Evolutionary conservation across 2,113 vertebrate genomes (phyloP), one percentile per base, ranked within the genome.

Genomic region (Pseudorectes ferrugineus): DNA sequence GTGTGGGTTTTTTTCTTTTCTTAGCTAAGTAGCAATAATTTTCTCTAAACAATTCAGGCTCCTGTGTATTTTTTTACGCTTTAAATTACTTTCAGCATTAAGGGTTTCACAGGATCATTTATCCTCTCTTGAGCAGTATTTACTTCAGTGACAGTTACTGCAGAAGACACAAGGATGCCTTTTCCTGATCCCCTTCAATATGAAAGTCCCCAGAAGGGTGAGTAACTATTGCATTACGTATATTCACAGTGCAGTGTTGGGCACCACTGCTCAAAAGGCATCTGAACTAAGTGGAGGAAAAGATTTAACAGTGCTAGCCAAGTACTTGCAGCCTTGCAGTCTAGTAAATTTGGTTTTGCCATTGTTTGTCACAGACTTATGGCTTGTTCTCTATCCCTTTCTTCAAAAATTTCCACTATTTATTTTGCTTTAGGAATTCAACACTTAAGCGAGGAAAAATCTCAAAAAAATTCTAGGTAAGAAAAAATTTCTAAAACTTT

Each of bases 31-130:
- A 91, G 89, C 63, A 94, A 88, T 92, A 89, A 66, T 88, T 95
- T 95, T 95, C 78, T 62, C 89, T 83, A 93, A 89, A 94, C 81
- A 95, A 89, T 93, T 94, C 95, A 88, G 55, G 81, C 24, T 85
- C 70, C 58, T 61, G 22, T 76, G 35, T 61, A 73, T 68, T 89
- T 88, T 93, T 95, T 85, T 59, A 76, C 78, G 31, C 63, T 85
- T 94, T 92, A 94, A 96, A 94, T 83, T 93, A 87, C 84, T 91
- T 79, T 70, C 62, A 85, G 62, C 58, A 54, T 87, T 75, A 72
- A 87, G 95, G 38, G 54, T 85, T 81, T 89, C 81, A 92, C 33
- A 79, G 63, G 49, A 89, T 85, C 87, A 88, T 96, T 95, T 70
- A 87, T 93, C 40, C 42, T 95, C 70, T 62, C 63, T 25, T 79